Base-by-base conservation (phyloP, 1,140 invertebrate species). In the Amphibalanus amphitrite region DNA sequence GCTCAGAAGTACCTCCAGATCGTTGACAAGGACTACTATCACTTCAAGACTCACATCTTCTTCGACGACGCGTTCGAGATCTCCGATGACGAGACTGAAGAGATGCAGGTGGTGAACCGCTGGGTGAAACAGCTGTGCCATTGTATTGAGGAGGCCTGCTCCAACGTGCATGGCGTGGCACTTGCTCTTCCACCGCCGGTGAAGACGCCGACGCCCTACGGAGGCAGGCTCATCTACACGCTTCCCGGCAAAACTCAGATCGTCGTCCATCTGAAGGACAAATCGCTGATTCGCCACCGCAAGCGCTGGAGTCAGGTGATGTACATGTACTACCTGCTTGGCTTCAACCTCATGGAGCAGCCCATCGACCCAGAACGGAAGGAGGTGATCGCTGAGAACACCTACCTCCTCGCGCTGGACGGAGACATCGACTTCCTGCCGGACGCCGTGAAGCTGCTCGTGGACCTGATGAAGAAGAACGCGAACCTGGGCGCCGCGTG, bases 381-480 rank as follows among this genome's bases (percentile, higher is more conserved):
- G 81, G 92, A 94, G 81, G 86, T 91, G 0, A 94, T 97, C 79
- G 94, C 95, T 0, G 95, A 98, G 80, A 98, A 98, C 77, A 99
- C 96, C 0, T 98, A 89, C 79, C 82, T 99, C n/a, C 80, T 99
- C 25, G 97, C 96, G 17, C 83, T 99, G 13, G 97, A 99, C 78
- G 97, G 96, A 71, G 96, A 99, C 78, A 97, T 98, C 79, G 96
- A 98, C 82, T 98, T 99, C 80, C 91, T 95, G 78, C 96, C 97
- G 0, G 88, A 90, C 75, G 96, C 96, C 72, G 95, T 99, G 0
- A 88, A 94, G 76, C 82, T 99, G 23, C 82, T 98, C 20, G 88
- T 98, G 3, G 95, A 98, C 87, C 86, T 98, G 76, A 97, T 98
- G 94, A 98, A 98, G 79, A 98, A 98, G 79, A 98, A 98, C 79